Percentiles rank a stretch among this genome's conserved stretches.
Conservation (phyloP, 1,140 invertebrate species). For the Apocrypta bakeri region DNA sequence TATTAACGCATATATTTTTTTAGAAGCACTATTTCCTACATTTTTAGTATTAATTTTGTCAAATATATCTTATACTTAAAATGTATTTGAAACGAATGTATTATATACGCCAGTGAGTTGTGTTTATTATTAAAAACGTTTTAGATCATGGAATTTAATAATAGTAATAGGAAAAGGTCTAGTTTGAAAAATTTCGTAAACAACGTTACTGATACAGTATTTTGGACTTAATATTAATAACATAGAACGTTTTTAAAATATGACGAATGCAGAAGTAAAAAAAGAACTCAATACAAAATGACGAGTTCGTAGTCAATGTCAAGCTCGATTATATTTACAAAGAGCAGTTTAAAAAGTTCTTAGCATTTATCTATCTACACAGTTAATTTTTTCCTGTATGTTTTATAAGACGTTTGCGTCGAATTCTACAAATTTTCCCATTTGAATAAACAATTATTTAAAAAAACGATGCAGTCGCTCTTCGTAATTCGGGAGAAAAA, state of each 20-base stretch:
- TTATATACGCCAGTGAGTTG: background rate
- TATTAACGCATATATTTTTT: background rate
- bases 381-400: background rate
- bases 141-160: background rate
- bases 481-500: background rate
- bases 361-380: constrained; percentile 13
- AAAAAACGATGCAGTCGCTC: constrained; percentile 2
- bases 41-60: background rate
- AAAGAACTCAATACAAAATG: constrained; percentile 20
- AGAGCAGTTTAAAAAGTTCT: constrained; percentile 8
- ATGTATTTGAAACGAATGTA: background rate
- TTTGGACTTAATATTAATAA: background rate
- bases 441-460: background rate
- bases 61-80: background rate
- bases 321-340: constrained; percentile 47
- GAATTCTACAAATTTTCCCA: background rate
- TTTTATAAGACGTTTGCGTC: background rate
- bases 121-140: background rate
- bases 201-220: background rate
- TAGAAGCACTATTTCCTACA: background rate
- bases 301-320: constrained; percentile 9
- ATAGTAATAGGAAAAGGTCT: background rate
- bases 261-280: background rate
- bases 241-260: background rate
- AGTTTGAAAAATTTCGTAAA: background rate